phyloP scores from a whole-genome alignment of 2,888 invertebrate genomes.

The Zygogramma bicolorata region DNA sequence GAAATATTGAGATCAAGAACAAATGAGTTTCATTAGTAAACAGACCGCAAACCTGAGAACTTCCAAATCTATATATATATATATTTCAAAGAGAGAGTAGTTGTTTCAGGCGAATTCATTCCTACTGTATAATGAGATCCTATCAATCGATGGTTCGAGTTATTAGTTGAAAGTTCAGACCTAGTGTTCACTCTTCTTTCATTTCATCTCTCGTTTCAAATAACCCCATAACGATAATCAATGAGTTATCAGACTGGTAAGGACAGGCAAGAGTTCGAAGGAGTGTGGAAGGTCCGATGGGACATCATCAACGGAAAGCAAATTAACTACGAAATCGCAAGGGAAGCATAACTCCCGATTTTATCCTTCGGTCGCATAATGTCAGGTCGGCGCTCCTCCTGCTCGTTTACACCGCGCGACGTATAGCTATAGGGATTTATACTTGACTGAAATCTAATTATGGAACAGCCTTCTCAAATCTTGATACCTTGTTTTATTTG shows the following conservation, averaged over 20 bases:
- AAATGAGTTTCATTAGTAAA: no score
- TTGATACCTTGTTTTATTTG: conserved; percentile 18
- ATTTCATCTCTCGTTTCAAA: neutral
- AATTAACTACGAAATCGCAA: conserved; percentile 63
- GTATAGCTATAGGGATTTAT: conserved; percentile 51
- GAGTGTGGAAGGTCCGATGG: conserved; percentile 56
- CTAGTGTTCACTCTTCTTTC: neutral
- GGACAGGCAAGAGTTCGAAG: conserved; percentile 46
- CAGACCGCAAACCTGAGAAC: no score
- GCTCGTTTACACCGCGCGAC: conserved; percentile 53
- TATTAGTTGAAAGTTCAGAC: no score
- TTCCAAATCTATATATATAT: no score
- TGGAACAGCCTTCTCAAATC: conserved; percentile 45
- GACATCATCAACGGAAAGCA: conserved; percentile 65
- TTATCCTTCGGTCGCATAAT: conserved; percentile 63
- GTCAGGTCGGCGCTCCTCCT: conserved; percentile 56
- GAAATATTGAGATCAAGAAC: no score
- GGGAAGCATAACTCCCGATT: conserved; percentile 64
- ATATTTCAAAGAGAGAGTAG: no score
- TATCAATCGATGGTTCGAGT: no score
- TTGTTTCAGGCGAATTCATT: no score
- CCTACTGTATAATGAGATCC: no score
- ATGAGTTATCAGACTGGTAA: conserved; percentile 35
- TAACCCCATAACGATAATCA: conserved; percentile 22
- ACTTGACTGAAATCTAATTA: conserved; percentile 53